Base-by-base conservation (phyloP, 37 sponge, comb jelly and placozoan species). In the Corticium candelabrum region DNA sequence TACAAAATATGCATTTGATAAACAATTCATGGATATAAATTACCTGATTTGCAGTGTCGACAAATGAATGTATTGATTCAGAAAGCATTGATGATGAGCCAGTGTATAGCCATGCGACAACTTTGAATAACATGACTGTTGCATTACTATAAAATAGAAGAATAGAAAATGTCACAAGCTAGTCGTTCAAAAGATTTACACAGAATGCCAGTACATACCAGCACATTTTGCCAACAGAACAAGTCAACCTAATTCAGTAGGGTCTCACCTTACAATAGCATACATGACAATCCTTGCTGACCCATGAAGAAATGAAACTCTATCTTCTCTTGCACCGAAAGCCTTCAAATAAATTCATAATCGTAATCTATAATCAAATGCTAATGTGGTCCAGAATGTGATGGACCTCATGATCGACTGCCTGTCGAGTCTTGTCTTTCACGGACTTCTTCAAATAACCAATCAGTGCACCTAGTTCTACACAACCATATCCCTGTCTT, bases 11-110 rank as follows among this genome's bases (percentile, higher is more conserved):
- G n/a, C n/a, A n/a, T n/a, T n/a, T n/a, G n/a, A n/a, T n/a, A n/a
- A n/a, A n/a, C n/a, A n/a, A n/a, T n/a, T n/a, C n/a, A n/a, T 1
- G 5, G 3, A 68, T 34, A 33, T 11, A 33, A 34, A 40, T 68
- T 0, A 97, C 92, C 85, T 97, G 99, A 68, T 98, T 98, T 70
- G 90, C 85, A 37, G 86, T 73, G 74, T 98, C 99, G n/a, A 82
- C 96, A 3, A 94, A 82, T 33, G 96, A 94, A 82, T 98, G 99
- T 1, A 98, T 84, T 0, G 95, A 89, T 50, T 98, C 99, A 37
- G 99, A 94, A 40, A 94, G 72, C 93, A 98, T 91, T 41, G 90
- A 82, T 27, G 95, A 91, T 30, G 96, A 94, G 30, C 99, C 99
- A 39, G 95, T 92, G 86, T 90, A 87, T n/a, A 81, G 29, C 69